A percentile compares a stretch with the other conserved stretches of the same genome.
Evolutionary conservation across 2,113 vertebrate genomes (phyloP).

Genomic region (Pluvianellus socialis): DNA sequence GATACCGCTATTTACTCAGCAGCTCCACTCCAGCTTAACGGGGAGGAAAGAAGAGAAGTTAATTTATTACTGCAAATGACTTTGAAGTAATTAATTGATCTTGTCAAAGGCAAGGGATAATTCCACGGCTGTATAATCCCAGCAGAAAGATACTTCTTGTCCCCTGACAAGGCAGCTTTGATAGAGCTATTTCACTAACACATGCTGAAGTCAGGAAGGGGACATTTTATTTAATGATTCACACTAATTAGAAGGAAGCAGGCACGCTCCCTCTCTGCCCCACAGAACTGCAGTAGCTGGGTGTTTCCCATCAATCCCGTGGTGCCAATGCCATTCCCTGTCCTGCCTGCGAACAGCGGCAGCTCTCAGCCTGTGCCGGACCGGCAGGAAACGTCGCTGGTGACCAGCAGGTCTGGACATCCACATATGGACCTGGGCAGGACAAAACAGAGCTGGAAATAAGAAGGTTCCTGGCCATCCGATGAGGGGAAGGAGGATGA

Average conservation of each 20-base stretch:
- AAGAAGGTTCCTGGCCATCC: neutral
- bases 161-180: slow-evolving; percentile 24
- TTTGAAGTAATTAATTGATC: slow-evolving; percentile 38
- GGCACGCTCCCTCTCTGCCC: neutral
- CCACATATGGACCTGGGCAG: fast-evolving
- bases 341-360: fast-evolving
- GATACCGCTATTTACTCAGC: neutral
- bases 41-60: neutral
- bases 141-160: neutral
- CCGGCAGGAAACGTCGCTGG: neutral
- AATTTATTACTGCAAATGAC: slow-evolving; percentile 27
- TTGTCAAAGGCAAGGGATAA: slow-evolving; percentile 22
- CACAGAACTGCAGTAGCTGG: neutral
- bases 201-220: neutral
- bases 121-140: neutral
- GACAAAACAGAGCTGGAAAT: neutral
- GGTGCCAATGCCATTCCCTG: neutral
- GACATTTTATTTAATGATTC: neutral
- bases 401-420: neutral
- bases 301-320: neutral
- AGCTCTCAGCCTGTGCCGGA: neutral
- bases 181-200: neutral
- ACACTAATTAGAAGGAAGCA: neutral
- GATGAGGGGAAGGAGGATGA: neutral
- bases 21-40: neutral